phyloP scores from a whole-genome alignment of 2,888 invertebrate species.

The Candidula unifasciata region DNA sequence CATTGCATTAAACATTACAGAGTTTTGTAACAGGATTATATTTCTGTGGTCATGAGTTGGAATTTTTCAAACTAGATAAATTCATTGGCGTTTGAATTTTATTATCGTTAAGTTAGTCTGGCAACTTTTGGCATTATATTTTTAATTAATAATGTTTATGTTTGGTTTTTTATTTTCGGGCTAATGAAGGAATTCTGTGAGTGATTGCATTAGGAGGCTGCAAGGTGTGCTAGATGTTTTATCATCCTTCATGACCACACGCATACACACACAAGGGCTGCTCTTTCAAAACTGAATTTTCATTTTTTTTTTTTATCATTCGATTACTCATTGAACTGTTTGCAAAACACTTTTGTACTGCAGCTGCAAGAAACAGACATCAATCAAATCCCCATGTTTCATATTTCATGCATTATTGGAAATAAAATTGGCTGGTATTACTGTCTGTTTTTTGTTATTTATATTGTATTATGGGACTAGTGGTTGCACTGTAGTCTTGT shows the following conservation, averaged over 20 bases:
- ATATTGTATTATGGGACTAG: not conserved
- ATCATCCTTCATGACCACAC: slow-evolving; percentile 13
- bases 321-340: slow-evolving; percentile 14
- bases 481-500: too few species aligned
- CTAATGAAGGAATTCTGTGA: not conserved
- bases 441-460: not conserved
- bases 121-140: too few species aligned
- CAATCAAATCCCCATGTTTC: slow-evolving; percentile 31
- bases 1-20: too few species aligned
- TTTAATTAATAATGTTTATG: too few species aligned
- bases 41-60: too few species aligned
- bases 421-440: slow-evolving; percentile 11
- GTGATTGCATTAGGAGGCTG: not conserved
- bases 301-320: slow-evolving; percentile 19
- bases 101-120: too few species aligned
- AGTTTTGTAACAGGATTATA: too few species aligned
- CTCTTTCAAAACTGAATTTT: slow-evolving; percentile 7
- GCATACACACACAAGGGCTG: not conserved
- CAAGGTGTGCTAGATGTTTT: too few species aligned
- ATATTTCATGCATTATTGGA: slow-evolving; percentile 24
- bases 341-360: not conserved
- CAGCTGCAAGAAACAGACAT: slow-evolving; percentile 2
- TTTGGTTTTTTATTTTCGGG: not conserved
- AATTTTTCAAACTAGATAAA: too few species aligned
- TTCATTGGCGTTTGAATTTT: too few species aligned